Conservation (phyloP, 1,140 invertebrate genomes). For the Potamilus streckersoni region DNA sequence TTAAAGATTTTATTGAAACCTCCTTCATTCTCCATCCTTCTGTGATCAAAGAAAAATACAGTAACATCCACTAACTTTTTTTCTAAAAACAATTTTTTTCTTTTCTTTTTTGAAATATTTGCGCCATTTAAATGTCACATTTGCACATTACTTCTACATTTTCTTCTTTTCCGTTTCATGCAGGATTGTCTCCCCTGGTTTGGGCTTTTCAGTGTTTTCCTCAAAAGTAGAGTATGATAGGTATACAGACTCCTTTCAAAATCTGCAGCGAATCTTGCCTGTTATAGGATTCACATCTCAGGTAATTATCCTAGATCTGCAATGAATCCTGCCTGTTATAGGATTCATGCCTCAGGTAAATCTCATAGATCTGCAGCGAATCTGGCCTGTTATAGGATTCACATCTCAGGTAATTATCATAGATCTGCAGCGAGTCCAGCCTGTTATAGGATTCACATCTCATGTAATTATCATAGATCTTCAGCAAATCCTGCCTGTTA, state of each 20-base stretch:
- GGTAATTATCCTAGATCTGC: conserved; percentile 39
- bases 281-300: conserved; percentile 47
- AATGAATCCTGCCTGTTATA: conserved; percentile 44
- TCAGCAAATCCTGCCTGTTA: conserved; percentile 42
- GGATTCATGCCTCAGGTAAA: conserved; percentile 50
- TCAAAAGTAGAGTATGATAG: conserved; percentile 34
- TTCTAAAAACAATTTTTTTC: too few relatives aligned
- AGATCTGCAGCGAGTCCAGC: conserved; percentile 44
- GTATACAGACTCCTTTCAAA: conserved; percentile 38
- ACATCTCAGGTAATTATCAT: conserved; percentile 39
- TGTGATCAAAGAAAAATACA: too few relatives aligned
- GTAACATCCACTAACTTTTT: too few relatives aligned
- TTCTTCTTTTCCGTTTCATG: neutral
- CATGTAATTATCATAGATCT: conserved; percentile 42
- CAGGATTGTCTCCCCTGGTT: conserved; percentile 43
- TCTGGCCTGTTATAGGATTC: conserved; percentile 49
- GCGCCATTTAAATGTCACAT: too few relatives aligned
- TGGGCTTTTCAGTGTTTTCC: conserved; percentile 42
- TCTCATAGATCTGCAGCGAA: conserved; percentile 34
- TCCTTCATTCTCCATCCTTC: too few relatives aligned
- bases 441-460: conserved; percentile 44
- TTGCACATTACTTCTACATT: too few relatives aligned
- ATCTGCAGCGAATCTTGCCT: conserved; percentile 47
- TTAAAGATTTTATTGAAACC: too few relatives aligned
- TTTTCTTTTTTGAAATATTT: too few relatives aligned